Percentiles rank a stretch among this genome's conserved stretches.
Conservation (phyloP, 2,113 vertebrate species). For the Myiozetetes cayanensis region DNA sequence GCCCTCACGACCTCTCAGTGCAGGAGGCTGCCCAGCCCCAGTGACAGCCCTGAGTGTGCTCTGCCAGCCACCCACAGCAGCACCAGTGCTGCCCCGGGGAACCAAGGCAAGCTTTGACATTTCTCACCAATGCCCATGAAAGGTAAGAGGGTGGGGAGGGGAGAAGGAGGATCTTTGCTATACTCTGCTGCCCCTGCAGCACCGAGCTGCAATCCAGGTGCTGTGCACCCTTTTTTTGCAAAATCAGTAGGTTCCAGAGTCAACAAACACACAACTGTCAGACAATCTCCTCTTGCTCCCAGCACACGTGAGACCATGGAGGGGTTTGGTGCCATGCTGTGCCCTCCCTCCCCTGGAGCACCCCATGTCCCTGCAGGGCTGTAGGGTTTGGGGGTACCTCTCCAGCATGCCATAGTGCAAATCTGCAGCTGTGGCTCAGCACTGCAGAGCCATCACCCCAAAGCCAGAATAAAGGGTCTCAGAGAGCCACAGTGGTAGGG, state of each 20-base stretch:
- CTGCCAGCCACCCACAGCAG: background rate
- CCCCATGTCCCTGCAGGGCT: background rate
- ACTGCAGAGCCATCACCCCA: constrained; percentile 40
- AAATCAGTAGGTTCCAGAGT: background rate
- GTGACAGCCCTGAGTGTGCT: background rate
- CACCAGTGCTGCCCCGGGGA: background rate
- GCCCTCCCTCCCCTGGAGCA: background rate
- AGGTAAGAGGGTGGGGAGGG: background rate
- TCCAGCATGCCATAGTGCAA: background rate
- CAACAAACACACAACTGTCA: background rate
- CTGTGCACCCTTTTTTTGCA: background rate
- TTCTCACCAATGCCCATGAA: background rate
- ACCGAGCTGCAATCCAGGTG: background rate
- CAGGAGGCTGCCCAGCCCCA: background rate
- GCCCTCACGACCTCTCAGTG: background rate
- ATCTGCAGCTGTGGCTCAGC: constrained; percentile 58
- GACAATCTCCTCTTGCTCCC: background rate
- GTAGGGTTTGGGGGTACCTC: background rate
- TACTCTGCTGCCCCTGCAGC: background rate
- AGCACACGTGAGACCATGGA: background rate
- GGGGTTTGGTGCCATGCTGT: background rate
- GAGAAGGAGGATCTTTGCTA: background rate
- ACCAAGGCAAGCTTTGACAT: background rate
- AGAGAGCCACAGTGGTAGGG: constrained; percentile 25
- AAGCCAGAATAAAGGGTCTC: constrained; percentile 67